Percentiles rank a stretch among this genome's conserved stretches.
Evolutionary conservation across 2,113 vertebrate species (phyloP).

Genomic region (Sorex araneus): DNA sequence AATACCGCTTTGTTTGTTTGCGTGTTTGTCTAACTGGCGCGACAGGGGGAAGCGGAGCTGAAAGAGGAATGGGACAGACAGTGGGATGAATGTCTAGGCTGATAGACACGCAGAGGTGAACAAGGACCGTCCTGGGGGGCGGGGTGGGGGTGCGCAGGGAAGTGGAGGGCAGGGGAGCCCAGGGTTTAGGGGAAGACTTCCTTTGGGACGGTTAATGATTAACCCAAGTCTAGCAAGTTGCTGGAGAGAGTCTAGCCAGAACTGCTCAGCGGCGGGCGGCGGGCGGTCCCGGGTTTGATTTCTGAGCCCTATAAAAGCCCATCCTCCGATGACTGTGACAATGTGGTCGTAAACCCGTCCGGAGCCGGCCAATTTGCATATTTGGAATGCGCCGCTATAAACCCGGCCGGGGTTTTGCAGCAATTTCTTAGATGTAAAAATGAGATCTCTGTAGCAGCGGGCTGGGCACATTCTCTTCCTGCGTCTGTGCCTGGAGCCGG

Average conservation of each 20-base stretch:
- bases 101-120: conserved; percentile 64
- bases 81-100: conserved; percentile 70
- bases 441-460: conserved; percentile 81
- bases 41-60: conserved; percentile 70
- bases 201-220: conserved; percentile 91
- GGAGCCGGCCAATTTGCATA: conserved; percentile 94
- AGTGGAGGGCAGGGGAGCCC: conserved; percentile 68
- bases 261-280: conserved; percentile 92
- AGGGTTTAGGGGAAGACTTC: conserved; percentile 86
- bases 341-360: conserved; percentile 95
- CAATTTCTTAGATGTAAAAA: conserved; percentile 92
- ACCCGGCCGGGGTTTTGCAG: conserved; percentile 94
- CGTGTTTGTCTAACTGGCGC: conserved; percentile 85
- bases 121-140: conserved; percentile 64
- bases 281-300: conserved; percentile 93
- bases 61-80: conserved; percentile 74
- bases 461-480: conserved; percentile 73
- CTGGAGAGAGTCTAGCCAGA: conserved; percentile 90
- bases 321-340: conserved; percentile 96
- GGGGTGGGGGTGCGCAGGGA: not conserved
- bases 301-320: conserved; percentile 95
- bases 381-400: conserved; percentile 93
- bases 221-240: conserved; percentile 87
- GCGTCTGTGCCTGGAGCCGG: conserved; percentile 55
- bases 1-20: conserved; percentile 78